These are phyloP conservation scores for Hemicrepidius hirtus DNA, from an alignment of 2,888 invertebrate species.

Conservation along the genomic window DNA sequence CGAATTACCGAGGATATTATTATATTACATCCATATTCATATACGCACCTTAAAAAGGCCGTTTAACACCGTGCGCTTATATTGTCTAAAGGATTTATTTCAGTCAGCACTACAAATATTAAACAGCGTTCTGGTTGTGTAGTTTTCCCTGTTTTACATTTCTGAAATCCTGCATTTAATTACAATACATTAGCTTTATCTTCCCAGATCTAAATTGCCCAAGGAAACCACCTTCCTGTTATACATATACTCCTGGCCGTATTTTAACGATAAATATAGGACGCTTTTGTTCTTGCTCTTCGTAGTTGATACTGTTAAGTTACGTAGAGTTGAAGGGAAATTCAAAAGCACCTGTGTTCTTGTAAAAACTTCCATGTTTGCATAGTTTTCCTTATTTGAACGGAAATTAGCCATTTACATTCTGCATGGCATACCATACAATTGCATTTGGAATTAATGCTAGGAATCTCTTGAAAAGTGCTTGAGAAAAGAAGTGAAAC, in stretches of 20 bases:
- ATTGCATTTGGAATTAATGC: conserved; percentile 23
- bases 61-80: not conserved
- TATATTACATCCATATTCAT: conserved; percentile 17
- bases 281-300: conserved; percentile 35
- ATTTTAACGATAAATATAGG: conserved; percentile 37
- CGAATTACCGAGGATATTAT: conserved; percentile 7
- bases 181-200: conserved; percentile 50
- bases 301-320: conserved; percentile 11
- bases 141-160: conserved; percentile 42
- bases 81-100: not conserved
- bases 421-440: conserved; percentile 1
- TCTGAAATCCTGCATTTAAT: conserved; percentile 45
- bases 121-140: conserved; percentile 20
- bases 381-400: not conserved
- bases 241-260: conserved; percentile 20
- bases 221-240: conserved; percentile 45
- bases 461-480: not conserved
- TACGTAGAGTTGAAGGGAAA: not conserved
- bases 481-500: conserved; percentile 11
- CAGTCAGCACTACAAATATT: conserved; percentile 28
- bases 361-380: conserved; percentile 8
- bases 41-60: conserved; percentile 6
- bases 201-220: conserved; percentile 44
- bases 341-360: conserved; percentile 15
- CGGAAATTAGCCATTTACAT: conserved; percentile 23